A percentile compares a stretch with the other conserved stretches of the same genome.
These are phyloP conservation scores for Stegostoma tigrinum DNA, from an alignment of 2,113 vertebrate species.

Conservation along the genomic window DNA sequence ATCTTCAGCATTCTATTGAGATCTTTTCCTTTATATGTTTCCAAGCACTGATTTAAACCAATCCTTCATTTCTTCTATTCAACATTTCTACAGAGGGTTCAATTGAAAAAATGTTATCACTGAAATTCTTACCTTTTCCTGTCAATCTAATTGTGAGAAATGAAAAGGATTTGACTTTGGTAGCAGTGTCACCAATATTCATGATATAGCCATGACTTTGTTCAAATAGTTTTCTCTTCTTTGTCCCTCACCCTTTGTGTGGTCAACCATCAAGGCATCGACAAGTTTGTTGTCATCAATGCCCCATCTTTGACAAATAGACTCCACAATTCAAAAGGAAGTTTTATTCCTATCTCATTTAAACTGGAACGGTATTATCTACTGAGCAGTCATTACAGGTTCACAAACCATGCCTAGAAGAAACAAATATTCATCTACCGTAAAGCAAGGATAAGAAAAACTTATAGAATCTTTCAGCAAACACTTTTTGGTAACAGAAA, in stretches of 20 bases:
- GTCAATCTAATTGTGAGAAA: neutral
- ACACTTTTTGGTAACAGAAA: neutral
- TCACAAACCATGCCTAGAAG: neutral
- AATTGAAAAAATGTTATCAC: neutral
- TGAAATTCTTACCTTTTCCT: neutral
- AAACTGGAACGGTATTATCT: neutral
- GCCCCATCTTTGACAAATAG: neutral
- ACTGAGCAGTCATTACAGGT: neutral
- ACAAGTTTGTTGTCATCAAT: neutral
- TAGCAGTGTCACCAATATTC: neutral
- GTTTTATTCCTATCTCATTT: neutral
- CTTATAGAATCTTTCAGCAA: neutral
- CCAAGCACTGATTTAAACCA: neutral
- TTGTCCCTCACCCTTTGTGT: neutral
- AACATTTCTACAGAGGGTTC: neutral
- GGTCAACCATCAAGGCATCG: neutral
- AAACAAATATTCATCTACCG: neutral
- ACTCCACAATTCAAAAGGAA: neutral
- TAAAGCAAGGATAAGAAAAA: neutral
- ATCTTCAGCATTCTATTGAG: neutral
- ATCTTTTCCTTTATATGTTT: neutral
- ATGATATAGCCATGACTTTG: neutral
- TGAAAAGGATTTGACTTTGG: neutral
- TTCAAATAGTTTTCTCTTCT: neutral
- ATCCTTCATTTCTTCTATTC: neutral